Evolutionary conservation across 1,140 invertebrate genomes (phyloP).

Genomic region (Zophobas morio): DNA sequence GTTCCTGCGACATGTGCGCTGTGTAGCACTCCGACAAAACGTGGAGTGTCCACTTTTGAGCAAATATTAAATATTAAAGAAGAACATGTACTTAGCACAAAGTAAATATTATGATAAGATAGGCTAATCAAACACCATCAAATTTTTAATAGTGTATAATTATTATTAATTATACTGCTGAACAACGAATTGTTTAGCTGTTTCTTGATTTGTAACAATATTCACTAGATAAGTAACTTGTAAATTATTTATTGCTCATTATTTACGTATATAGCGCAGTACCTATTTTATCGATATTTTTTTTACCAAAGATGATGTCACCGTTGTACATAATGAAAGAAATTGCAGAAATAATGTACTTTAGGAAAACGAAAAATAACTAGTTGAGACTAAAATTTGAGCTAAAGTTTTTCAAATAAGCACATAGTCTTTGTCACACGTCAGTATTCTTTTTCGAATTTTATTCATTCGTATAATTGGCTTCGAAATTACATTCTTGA

Average conservation of each 20-base stretch:
- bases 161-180: conserved; percentile 43
- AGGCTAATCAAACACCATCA: conserved; percentile 54
- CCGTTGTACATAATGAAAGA: conserved; percentile 62
- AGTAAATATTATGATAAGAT: conserved; percentile 57
- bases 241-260: conserved; percentile 61
- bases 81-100: conserved; percentile 64
- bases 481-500: conserved; percentile 35
- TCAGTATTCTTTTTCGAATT: conserved; percentile 55
- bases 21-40: conserved; percentile 31
- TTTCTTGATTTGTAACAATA: conserved; percentile 45
- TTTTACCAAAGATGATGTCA: conserved; percentile 61
- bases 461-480: conserved; percentile 12
- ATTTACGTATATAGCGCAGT: conserved; percentile 53
- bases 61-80: conserved; percentile 50
- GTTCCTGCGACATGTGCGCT: conserved; percentile 63
- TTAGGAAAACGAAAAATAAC: conserved; percentile 54
- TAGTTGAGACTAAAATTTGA: conserved; percentile 51
- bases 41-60: conserved; percentile 49
- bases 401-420: conserved; percentile 57
- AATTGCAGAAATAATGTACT: conserved; percentile 59
- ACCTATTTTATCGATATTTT: conserved; percentile 60
- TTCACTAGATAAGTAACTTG: conserved; percentile 47
- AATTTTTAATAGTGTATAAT: conserved; percentile 39
- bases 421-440: conserved; percentile 59
- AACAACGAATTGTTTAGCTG: conserved; percentile 58